phyloP scores from a whole-genome alignment of 2,113 vertebrate genomes.

The Helogale parvula region DNA sequence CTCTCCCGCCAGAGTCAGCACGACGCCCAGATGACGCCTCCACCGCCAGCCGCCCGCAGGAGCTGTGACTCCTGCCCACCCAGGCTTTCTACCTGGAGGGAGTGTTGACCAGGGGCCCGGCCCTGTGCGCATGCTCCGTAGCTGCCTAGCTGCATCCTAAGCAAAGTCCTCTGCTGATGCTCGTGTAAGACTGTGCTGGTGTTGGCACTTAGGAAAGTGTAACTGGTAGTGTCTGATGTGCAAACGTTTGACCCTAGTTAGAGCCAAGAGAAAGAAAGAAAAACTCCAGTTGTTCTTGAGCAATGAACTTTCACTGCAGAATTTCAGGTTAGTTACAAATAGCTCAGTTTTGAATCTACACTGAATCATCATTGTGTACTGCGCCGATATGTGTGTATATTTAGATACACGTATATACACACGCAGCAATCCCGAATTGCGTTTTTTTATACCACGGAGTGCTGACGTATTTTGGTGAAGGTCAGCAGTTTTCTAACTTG shows the following conservation, averaged over 20 bases:
- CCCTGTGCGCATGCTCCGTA: slow-evolving; percentile 74
- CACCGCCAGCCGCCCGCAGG: rapidly evolving
- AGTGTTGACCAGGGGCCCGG: not conserved
- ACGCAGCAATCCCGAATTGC: slow-evolving; percentile 83
- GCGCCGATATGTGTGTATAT: slow-evolving; percentile 74
- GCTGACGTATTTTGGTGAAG: slow-evolving; percentile 89
- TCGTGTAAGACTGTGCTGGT: slow-evolving; percentile 61
- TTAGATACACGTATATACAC: slow-evolving; percentile 76
- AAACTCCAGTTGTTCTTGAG: slow-evolving; percentile 65
- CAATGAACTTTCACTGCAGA: slow-evolving; percentile 82
- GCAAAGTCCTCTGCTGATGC: slow-evolving; percentile 48
- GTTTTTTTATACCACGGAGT: slow-evolving; percentile 87
- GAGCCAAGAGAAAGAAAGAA: slow-evolving; percentile 76
- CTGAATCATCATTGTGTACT: slow-evolving; percentile 62
- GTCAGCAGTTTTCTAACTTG: slow-evolving; percentile 89
- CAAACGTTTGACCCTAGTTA: slow-evolving; percentile 63
- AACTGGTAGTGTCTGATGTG: slow-evolving; percentile 58
- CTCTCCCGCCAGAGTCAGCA: slow-evolving; percentile 87
- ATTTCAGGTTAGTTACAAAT: slow-evolving; percentile 84
- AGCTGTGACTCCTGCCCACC: slow-evolving; percentile 67
- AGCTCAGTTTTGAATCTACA: slow-evolving; percentile 81
- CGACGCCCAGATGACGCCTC: slow-evolving; percentile 87
- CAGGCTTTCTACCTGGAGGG: slow-evolving; percentile 55
- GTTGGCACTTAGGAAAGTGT: slow-evolving; percentile 67
- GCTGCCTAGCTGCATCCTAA: slow-evolving; percentile 71